Conservation (phyloP, 2,113 vertebrate species). For the Acinonyx jubatus region DNA sequence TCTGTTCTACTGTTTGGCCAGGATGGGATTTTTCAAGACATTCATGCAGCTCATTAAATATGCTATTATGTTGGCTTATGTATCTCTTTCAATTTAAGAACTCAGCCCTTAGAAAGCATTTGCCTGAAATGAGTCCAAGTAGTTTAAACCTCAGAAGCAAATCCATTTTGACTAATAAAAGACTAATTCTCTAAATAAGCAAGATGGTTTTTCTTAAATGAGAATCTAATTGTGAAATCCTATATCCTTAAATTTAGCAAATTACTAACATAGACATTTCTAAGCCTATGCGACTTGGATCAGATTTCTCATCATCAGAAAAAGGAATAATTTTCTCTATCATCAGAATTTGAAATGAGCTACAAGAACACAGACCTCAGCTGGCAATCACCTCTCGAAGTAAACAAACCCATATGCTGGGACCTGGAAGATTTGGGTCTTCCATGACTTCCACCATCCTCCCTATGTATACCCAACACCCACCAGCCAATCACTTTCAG, state of each 20-base stretch:
- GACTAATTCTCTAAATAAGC: conserved; percentile 78
- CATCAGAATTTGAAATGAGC: conserved; percentile 69
- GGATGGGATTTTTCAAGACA: conserved; percentile 60
- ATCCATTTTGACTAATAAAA: conserved; percentile 78
- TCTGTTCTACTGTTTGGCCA: conserved; percentile 50
- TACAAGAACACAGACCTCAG: conserved; percentile 51
- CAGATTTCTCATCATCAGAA: conserved; percentile 69
- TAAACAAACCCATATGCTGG: conserved; percentile 69
- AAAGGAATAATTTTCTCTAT: conserved; percentile 70
- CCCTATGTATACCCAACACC: neutral
- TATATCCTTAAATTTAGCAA: conserved; percentile 70
- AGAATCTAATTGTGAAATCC: conserved; percentile 75
- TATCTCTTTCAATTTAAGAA: conserved; percentile 74
- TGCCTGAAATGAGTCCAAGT: conserved; percentile 74
- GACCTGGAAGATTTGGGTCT: conserved; percentile 14
- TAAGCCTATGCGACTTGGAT: conserved; percentile 64
- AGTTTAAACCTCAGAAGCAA: conserved; percentile 74
- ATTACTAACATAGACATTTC: conserved; percentile 68
- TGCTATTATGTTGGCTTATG: conserved; percentile 70
- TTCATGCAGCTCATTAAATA: conserved; percentile 68
- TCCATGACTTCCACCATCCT: conserved; percentile 42
- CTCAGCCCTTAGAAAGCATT: conserved; percentile 72
- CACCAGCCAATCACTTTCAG: conserved; percentile 26
- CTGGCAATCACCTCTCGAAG: conserved; percentile 69
- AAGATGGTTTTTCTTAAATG: conserved; percentile 72